Evolutionary conservation across 1,140 invertebrate species (phyloP), one percentile per base, ranked within the genome.

Genomic region (Leptoteleia sp.): DNA sequence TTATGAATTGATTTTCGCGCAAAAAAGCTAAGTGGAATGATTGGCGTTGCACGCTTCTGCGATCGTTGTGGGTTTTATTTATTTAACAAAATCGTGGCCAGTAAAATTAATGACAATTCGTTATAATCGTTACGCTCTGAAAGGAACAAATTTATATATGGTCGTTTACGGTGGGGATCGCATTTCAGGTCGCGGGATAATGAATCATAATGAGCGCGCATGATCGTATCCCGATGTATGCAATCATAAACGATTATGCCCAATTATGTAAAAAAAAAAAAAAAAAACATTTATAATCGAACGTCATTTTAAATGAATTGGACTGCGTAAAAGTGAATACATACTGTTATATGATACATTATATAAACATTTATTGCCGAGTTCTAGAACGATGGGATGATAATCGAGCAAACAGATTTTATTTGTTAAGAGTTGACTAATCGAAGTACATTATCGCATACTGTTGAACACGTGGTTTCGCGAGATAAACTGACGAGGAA

Each of bases 81-180:
- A 12, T 61, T 47, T 40, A 68, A 76, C 72, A 76, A 76, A 76
- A 76, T 68, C 72, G 33, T 8, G 16, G 22, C 31, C 38, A 11
- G 22, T 76, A 70, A 65, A 77, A 70, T 57, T 64, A 70, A 77
- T 64, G 65, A 70, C 64, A 68, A 64, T 64, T 70, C 73, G 37
- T 70, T 76, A 55, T 57, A 70, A 62, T 67, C 42, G 45, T 76
- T 62, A 68, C 31, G 48, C 61, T 73, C 27, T 31, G 12, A 45
- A 43, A 25, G 50, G 52, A 71, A 77, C 75, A 77, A 77, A 77
- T 77, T 70, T 77, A 65, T 77, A 65, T 77, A 70, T 71, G 73
- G 35, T 61, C 50, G 38, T 62, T 68, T 62, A 52, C 54, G 45
- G 40, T 52, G 45, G 54, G 31, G 12, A 31, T 64, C 17, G 52